Evolutionary conservation across 2,797 vertebrate genomes (phyloP).

Genomic region (Siniperca obscura): DNA sequence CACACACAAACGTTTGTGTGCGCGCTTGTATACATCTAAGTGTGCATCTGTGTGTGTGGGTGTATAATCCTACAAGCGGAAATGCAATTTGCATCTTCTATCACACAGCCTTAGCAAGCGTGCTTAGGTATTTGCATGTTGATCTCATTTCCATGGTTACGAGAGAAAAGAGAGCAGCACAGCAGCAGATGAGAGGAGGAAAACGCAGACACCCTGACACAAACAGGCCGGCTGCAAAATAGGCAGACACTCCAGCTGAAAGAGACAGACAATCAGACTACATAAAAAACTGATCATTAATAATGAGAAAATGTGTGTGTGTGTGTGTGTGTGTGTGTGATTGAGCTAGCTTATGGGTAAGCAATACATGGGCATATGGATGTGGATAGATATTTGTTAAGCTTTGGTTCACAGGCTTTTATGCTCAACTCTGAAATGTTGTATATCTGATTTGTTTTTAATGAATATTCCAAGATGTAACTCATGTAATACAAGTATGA

Average conservation of each 20-base stretch:
- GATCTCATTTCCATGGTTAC: constrained; percentile 79
- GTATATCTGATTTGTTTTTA: constrained; percentile 12
- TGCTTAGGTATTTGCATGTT: constrained; percentile 82
- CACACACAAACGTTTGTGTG: constrained; percentile 14
- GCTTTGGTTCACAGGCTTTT: background rate
- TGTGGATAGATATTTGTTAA: background rate
- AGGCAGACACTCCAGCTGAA: constrained; percentile 38
- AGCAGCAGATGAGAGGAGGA: constrained; percentile 58
- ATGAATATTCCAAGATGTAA: constrained; percentile 13
- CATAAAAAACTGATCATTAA: constrained; percentile 5
- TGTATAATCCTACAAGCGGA: constrained; percentile 65
- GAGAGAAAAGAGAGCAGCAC: constrained; percentile 60
- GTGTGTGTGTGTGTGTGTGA: background rate
- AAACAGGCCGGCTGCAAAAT: constrained; percentile 50
- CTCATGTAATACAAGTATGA: constrained; percentile 16
- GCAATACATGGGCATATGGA: background rate
- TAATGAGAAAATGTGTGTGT: background rate
- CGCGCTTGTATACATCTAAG: constrained; percentile 31
- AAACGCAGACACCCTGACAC: constrained; percentile 46
- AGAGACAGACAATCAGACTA: constrained; percentile 36
- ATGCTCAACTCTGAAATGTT: constrained; percentile 1
- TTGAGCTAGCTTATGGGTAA: background rate
- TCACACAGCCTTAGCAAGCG: constrained; percentile 52
- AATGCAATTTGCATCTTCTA: constrained; percentile 76
- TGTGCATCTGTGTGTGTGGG: constrained; percentile 53